A percentile compares a stretch with the other conserved stretches of the same genome.
Evolutionary conservation across 2,113 vertebrate species (phyloP).

Genomic region (Synodontis membranacea): DNA sequence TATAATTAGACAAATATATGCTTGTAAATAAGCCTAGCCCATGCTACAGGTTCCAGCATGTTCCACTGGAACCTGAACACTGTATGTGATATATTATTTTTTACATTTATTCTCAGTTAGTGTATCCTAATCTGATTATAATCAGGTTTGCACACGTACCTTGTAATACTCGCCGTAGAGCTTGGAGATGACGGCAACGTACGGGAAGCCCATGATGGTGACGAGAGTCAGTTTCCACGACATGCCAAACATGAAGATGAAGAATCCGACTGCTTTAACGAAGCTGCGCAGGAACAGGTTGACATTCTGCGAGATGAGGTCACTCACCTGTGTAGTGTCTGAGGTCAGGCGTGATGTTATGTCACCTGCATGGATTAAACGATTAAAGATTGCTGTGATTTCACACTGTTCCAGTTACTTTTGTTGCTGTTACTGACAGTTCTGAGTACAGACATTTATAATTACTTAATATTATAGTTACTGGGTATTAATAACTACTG

Average conservation of each 20-base stretch:
- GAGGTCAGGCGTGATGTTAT: conserved; percentile 93
- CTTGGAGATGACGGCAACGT: conserved; percentile 85
- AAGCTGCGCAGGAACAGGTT: conserved; percentile 89
- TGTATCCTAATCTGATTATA: neutral
- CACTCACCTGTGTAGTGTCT: conserved; percentile 93
- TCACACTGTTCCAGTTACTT: neutral
- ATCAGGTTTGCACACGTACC: conserved; percentile 64
- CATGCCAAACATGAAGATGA: conserved; percentile 91
- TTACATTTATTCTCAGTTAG: neutral
- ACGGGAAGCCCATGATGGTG: conserved; percentile 92
- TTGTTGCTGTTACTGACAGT: neutral
- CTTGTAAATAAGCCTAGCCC: neutral
- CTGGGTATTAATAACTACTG: too few relatives aligned
- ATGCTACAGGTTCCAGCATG: neutral
- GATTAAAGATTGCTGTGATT: neutral
- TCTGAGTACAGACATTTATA: neutral
- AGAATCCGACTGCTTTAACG: conserved; percentile 82
- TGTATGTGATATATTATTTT: neutral
- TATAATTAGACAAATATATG: neutral
- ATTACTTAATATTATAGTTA: too few relatives aligned
- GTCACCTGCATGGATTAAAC: conserved; percentile 77
- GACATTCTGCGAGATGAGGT: conserved; percentile 93
- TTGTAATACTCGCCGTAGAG: conserved; percentile 94
- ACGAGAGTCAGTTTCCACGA: conserved; percentile 93
- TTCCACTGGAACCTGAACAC: neutral